Conservation (phyloP, 2,113 vertebrate genomes). For the Blennius ocellaris region DNA sequence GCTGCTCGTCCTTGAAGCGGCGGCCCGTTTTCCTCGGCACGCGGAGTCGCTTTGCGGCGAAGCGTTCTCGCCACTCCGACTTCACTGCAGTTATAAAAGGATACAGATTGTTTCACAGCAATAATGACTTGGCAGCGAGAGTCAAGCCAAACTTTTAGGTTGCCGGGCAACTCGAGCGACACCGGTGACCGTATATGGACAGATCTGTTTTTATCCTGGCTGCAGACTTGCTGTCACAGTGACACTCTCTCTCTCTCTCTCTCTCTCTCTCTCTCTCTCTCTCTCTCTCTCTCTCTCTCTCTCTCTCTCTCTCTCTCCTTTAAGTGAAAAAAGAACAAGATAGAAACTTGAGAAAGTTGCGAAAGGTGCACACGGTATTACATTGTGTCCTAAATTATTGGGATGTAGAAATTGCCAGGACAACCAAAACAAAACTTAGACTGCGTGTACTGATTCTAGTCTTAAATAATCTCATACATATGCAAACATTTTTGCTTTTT, state of each 20-base stretch:
- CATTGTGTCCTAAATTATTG: no score
- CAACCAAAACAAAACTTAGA: no score
- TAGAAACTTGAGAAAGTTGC: no score
- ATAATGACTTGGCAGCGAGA: conserved; percentile 55
- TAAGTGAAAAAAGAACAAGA: no score
- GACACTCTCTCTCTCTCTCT: conserved; percentile 15
- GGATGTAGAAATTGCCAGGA: no score
- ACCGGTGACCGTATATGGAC: conserved; percentile 45
- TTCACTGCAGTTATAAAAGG: conserved; percentile 45
- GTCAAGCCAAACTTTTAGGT: conserved; percentile 66
- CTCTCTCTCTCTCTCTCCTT: no score
- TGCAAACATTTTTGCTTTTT: no score
- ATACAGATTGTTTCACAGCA: conserved; percentile 64
- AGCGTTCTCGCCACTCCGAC: conserved; percentile 26
- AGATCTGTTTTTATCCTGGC: conserved; percentile 45
- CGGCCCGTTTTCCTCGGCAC: background rate
- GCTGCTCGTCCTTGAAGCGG: conserved; percentile 1
- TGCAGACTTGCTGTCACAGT: conserved; percentile 22
- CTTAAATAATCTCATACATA: no score
- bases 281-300: conserved; percentile 1
- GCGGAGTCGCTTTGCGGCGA: conserved; percentile 14
- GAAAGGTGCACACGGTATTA: no score
- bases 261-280: background rate
- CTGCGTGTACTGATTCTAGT: no score
- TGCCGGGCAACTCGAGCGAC: conserved; percentile 67